Conservation (phyloP, 2,797 vertebrate genomes). For the Allobates femoralis region DNA sequence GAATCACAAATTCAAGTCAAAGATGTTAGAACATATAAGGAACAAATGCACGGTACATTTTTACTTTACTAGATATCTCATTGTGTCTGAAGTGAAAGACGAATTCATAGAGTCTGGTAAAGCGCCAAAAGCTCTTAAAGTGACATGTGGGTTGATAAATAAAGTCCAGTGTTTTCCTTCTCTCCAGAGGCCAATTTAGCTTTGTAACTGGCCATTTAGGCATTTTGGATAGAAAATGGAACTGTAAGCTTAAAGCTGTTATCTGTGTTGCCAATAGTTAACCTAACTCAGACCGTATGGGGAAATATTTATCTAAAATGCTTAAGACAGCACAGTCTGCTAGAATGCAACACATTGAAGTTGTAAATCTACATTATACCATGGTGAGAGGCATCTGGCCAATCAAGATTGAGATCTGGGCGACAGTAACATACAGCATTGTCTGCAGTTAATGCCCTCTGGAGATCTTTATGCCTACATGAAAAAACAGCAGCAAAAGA, state of each 20-base stretch:
- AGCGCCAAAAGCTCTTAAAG: constrained; percentile 35
- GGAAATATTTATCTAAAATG: constrained; percentile 63
- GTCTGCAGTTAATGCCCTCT: constrained; percentile 58
- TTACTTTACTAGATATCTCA: constrained; percentile 18
- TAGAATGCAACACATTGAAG: constrained; percentile 55
- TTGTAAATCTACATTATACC: constrained; percentile 62
- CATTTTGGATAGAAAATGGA: constrained; percentile 60
- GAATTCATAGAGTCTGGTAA: constrained; percentile 37
- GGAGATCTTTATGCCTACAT: constrained; percentile 52
- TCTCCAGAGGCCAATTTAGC: constrained; percentile 60
- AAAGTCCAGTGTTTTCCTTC: constrained; percentile 27
- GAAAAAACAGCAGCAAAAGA: constrained; percentile 50
- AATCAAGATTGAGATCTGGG: constrained; percentile 51
- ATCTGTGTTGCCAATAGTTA: constrained; percentile 61
- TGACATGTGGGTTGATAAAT: constrained; percentile 56
- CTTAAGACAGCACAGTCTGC: constrained; percentile 59
- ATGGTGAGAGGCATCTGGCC: constrained; percentile 49
- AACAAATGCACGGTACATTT: constrained; percentile 6
- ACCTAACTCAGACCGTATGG: constrained; percentile 49
- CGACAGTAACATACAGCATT: constrained; percentile 57
- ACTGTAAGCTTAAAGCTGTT: constrained; percentile 60
- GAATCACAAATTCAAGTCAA: not conserved
- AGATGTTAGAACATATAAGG: not conserved
- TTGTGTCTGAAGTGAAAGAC: constrained; percentile 33
- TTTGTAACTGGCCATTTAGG: constrained; percentile 60